A percentile compares a stretch with the other conserved stretches of the same genome.
Evolutionary conservation across 1,140 invertebrate genomes (phyloP).

Genomic region (Pristionchus pacificus): DNA sequence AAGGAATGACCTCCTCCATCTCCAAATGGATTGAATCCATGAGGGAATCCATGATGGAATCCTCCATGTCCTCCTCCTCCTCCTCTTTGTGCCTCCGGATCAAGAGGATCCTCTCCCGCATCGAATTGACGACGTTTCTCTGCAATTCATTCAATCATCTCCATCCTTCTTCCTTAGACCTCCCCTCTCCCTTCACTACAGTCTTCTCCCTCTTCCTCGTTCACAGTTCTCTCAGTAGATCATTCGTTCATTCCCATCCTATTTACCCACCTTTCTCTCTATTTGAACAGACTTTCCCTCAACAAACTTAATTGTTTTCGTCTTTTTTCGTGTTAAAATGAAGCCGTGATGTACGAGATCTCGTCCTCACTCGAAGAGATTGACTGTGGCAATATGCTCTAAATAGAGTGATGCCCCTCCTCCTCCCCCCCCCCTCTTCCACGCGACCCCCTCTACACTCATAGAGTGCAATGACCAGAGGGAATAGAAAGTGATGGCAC

Average conservation of each 20-base stretch:
- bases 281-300: neutral
- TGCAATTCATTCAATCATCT: constrained; percentile 47
- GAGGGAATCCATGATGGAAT: constrained; percentile 82
- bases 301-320: neutral
- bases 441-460: too few relatives aligned
- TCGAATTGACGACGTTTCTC: constrained; percentile 67
- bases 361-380: too few relatives aligned
- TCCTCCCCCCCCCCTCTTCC: too few relatives aligned
- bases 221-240: neutral
- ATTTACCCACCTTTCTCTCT: neutral
- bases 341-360: too few relatives aligned
- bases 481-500: too few relatives aligned
- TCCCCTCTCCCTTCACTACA: neutral
- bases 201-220: neutral
- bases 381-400: too few relatives aligned
- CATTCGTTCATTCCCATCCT: neutral
- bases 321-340: too few relatives aligned
- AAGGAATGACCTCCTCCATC: constrained; percentile 75
- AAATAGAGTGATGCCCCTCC: too few relatives aligned
- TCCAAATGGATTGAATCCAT: constrained; percentile 58
- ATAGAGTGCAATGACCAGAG: too few relatives aligned
- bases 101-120: constrained; percentile 88
- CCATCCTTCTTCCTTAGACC: neutral
- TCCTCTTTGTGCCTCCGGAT: constrained; percentile 74
- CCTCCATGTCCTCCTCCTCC: constrained; percentile 66